Conservation (phyloP, 1,140 invertebrate genomes). For the silkworm (Bombyx mori) region DNA sequence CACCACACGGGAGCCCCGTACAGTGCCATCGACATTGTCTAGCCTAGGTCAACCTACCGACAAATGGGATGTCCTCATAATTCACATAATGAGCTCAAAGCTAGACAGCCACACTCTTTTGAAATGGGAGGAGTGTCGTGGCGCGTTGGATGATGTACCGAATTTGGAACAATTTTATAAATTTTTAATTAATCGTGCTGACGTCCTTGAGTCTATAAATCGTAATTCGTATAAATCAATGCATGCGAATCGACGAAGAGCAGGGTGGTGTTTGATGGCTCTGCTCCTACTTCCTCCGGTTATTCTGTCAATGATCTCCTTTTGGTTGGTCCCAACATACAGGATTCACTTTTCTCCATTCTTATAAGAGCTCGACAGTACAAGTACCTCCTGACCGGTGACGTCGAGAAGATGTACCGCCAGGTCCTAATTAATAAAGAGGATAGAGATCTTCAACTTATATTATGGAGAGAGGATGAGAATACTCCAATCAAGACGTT, state of each 20-base stretch:
- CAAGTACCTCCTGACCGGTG: constrained; percentile 7
- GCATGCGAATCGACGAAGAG: constrained; percentile 24
- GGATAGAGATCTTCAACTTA: constrained; percentile 9
- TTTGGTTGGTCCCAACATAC: constrained; percentile 43
- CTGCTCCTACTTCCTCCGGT: constrained; percentile 20
- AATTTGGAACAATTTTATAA: no score
- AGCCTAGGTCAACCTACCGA: no score
- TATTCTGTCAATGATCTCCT: constrained; percentile 29
- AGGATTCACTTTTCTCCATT: constrained; percentile 38
- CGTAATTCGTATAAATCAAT: no score
- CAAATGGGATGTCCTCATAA: no score
- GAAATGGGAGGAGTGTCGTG: no score
- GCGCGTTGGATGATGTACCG: no score
- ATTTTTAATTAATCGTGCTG: no score
- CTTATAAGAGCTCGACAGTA: constrained; percentile 20
- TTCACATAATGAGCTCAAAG: no score
- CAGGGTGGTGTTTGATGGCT: constrained; percentile 41
- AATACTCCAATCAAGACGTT: constrained; percentile 1
- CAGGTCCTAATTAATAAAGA: constrained; percentile 5
- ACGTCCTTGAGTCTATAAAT: no score
- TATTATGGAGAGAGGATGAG: constrained; percentile 7
- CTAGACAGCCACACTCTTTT: no score
- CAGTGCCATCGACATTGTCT: no score
- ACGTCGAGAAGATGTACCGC: constrained; percentile 14
- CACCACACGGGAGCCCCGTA: no score